Base-by-base conservation (phyloP, 1,140 invertebrate species). In the Nasonia giraulti region DNA sequence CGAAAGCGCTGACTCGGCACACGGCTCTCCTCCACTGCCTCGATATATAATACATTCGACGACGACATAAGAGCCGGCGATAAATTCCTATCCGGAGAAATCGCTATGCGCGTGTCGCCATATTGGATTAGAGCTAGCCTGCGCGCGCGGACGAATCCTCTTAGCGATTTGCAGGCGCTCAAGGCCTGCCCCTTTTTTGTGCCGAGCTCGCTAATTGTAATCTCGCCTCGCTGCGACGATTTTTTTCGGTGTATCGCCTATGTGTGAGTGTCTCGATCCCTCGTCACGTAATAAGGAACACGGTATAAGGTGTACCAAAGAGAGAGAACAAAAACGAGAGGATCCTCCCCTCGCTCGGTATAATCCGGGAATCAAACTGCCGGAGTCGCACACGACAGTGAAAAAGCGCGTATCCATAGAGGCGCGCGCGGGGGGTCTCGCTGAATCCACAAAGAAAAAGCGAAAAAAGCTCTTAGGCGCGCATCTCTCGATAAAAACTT, bases 111-210 rank as follows among this genome's bases (percentile, higher is more conserved):
- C 89, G 89, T 90, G 88, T 87, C 79, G 88, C 85, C 87, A 89
- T 91, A 91, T 92, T 92, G 90, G 90, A 92, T 92, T 92, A 89
- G 88, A 82, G 31, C 27, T 27, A 27, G 1, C 40, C 40, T 11
- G 40, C 7, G 40, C 27, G 27, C 27, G 27, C 27, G 40, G 5
- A 44, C 47, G 86, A 92, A 92, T 91, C 91, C 91, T 90, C 90
- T 92, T 91, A 91, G 80, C 86, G 89, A 87, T 83, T 85, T 75
- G 77, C 77, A 79, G 75, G 87, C 87, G 73, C 85, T 83, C 88
- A 87, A 89, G 89, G 89, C 84, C 86, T 44, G 14, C 44, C 31
- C 55, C 37, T 76, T 83, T 69, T 74, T 40, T 40, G 62, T 20
- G 7, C 44, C 33, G 55, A 71, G 75, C 55, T 79, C 8, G 74